Base-by-base conservation (phyloP, 2,797 vertebrate species). In the Cynopterus sphinx region DNA sequence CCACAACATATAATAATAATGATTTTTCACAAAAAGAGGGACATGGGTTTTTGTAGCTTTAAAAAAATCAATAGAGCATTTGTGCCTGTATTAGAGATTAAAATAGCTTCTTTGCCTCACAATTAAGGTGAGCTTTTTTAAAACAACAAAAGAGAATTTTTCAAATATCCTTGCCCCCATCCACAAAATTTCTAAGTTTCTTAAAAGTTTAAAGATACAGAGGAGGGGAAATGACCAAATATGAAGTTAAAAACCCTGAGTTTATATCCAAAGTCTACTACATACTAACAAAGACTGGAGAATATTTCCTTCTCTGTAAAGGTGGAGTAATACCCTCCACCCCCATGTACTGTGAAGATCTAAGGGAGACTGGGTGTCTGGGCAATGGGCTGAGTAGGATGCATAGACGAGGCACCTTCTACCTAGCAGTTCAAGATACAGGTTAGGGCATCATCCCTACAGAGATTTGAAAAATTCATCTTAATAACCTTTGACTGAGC, bases 31-130 rank as follows among this genome's bases (percentile, higher is more conserved):
- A 87, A 97, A 97, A 96, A 96, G 51, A 92, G 65, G 43, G 81
- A 89, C 78, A 87, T 67, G 21, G 10, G 53, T 61, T 97, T 96
- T 94, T 95, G 77, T 97, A 95, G 92, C 46, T 92, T 86, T 88
- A 97, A 87, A 97, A 96, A 96, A 92, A 95, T 97, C 95, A 92
- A 96, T 95, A 94, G 46, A 57, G 63, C 82, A 95, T 92, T 95
- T 95, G 92, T 94, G 92, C 28, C 67, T 88, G 15, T 90, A 87
- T 95, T 95, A 96, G 82, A 95, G 67, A 96, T 79, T 95, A 93
- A 97, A 96, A 94, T 85, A 95, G 61, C 61, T 87, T 65, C 81
- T 59, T 70, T 88, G 75, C 49, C 65, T 95, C 85, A 96, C 65
- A 95, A 74, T 86, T 94, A 93, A 77, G 39, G 31, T 59, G 61